Conservation (phyloP, 2,113 vertebrate genomes). For the Triplophysa tibetana region DNA sequence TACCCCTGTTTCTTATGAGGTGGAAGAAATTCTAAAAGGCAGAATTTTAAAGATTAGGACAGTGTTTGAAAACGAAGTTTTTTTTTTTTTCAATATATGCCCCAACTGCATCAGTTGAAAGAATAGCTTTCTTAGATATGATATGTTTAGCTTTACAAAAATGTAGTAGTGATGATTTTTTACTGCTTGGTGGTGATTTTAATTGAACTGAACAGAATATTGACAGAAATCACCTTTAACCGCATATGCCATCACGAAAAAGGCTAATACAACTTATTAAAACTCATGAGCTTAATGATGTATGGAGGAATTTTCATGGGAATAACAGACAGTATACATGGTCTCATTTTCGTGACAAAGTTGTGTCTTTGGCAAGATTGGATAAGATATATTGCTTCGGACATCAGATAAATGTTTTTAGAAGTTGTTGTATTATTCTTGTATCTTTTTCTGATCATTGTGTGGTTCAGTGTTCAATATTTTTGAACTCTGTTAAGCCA, state of each 20-base stretch:
- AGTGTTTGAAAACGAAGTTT: not conserved
- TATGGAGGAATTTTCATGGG: conserved; percentile 7
- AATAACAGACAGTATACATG: too few relatives aligned
- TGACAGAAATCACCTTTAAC: not conserved
- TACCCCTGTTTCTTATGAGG: not conserved
- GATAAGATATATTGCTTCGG: too few relatives aligned
- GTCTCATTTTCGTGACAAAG: too few relatives aligned
- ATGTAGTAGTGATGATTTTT: not conserved
- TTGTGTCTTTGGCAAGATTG: too few relatives aligned
- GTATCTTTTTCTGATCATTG: too few relatives aligned
- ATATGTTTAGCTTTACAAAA: not conserved
- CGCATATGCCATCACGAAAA: not conserved
- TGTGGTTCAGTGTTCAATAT: too few relatives aligned
- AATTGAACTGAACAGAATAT: not conserved
- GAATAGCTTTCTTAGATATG: not conserved
- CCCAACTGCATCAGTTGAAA: not conserved
- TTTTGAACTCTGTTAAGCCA: too few relatives aligned
- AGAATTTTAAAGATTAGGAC: not conserved
- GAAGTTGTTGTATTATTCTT: too few relatives aligned
- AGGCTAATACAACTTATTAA: not conserved
- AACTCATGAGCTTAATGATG: not conserved
- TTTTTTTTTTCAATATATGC: not conserved
- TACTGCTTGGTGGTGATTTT: not conserved
- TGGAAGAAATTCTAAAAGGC: not conserved
- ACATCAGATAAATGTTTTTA: too few relatives aligned